Conservation (phyloP, 2,797 vertebrate genomes). For the Malacoctenus gilli region DNA sequence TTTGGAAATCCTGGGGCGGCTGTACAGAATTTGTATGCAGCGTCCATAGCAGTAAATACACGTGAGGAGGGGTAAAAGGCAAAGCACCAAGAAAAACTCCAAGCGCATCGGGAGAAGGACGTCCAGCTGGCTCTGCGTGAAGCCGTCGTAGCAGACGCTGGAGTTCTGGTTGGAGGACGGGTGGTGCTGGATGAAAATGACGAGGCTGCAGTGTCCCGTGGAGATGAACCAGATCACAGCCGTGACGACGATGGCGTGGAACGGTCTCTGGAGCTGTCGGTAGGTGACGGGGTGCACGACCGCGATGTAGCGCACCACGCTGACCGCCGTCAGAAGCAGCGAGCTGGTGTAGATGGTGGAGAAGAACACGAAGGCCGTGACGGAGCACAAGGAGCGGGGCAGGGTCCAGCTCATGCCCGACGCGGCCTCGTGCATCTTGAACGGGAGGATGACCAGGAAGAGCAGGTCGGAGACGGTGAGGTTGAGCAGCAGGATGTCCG, state of each 20-base stretch:
- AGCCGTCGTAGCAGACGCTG: conserved; percentile 75
- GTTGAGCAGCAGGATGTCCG: conserved; percentile 84
- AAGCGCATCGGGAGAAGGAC: conserved; percentile 77
- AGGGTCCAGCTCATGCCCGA: conserved; percentile 72
- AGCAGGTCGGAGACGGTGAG: conserved; percentile 83
- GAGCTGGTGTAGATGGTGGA: conserved; percentile 87
- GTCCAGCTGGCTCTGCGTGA: conserved; percentile 57
- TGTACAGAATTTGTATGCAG: conserved; percentile 80
- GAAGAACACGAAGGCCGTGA: conserved; percentile 81
- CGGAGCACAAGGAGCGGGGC: conserved; percentile 70
- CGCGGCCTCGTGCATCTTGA: conserved; percentile 82
- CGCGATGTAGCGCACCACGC: conserved; percentile 82
- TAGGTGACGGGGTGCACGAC: conserved; percentile 81
- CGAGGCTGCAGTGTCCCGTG: conserved; percentile 57
- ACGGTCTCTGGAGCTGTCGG: conserved; percentile 58
- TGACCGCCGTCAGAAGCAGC: conserved; percentile 83
- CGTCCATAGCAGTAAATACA: conserved; percentile 80
- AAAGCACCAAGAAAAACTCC: conserved; percentile 81
- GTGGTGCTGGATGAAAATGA: conserved; percentile 47
- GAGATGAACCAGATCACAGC: conserved; percentile 66
- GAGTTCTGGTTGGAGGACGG: conserved; percentile 23
- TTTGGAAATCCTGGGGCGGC: conserved; percentile 68
- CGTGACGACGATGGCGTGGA: conserved; percentile 43
- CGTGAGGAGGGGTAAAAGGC: conserved; percentile 76
- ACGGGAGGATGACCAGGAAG: conserved; percentile 82